Conservation (phyloP, 2,797 vertebrate genomes). For the Odontamblyopus rebecca region DNA sequence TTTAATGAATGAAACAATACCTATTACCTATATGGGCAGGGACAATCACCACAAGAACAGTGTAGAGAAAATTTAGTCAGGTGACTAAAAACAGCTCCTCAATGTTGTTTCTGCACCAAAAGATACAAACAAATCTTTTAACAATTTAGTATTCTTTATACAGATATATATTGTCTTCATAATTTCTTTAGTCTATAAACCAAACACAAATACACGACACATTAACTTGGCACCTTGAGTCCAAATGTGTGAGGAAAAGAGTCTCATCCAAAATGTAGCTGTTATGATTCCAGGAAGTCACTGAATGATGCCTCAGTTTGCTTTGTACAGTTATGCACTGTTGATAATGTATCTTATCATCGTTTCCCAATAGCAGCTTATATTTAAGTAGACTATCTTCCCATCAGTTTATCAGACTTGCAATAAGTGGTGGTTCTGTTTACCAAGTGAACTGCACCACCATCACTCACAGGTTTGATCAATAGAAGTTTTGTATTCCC, state of each 20-base stretch:
- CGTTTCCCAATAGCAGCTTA: constrained; percentile 14
- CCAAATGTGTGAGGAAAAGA: constrained; percentile 4
- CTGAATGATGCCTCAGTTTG: neutral
- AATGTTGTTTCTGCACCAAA: neutral
- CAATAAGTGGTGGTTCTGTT: constrained; percentile 35
- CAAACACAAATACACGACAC: neutral
- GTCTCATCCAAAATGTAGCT: neutral
- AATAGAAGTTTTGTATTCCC: constrained; percentile 25
- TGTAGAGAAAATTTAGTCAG: neutral
- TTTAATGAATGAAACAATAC: no score
- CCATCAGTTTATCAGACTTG: neutral
- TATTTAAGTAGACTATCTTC: neutral
- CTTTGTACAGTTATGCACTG: constrained; percentile 7
- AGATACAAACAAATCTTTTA: neutral
- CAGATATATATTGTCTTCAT: no score
- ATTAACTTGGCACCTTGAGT: constrained; percentile 17
- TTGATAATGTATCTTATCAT: constrained; percentile 1
- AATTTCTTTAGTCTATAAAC: neutral
- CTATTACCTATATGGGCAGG: no score
- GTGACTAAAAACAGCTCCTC: neutral
- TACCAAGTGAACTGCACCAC: constrained; percentile 45
- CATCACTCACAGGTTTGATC: constrained; percentile 27
- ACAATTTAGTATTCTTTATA: neutral
- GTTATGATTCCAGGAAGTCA: constrained; percentile 17
- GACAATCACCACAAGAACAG: no score